These are phyloP conservation scores for Disparrhopalites patrizii DNA, from an alignment of 2,888 invertebrate genomes.

Conservation along the genomic window DNA sequence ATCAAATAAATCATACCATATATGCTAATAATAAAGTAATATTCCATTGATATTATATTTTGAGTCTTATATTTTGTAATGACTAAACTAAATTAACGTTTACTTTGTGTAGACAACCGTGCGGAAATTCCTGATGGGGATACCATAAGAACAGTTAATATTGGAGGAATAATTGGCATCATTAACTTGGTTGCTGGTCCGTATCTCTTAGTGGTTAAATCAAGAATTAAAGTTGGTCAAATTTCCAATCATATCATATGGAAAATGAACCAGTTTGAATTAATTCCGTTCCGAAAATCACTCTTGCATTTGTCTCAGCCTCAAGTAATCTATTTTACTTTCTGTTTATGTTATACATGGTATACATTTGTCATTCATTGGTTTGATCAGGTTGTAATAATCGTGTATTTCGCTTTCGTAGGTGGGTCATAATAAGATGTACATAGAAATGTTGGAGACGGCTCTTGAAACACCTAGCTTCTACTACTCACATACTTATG, in stretches of 20 bases:
- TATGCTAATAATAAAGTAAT: background rate
- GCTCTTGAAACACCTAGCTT: slow-evolving; percentile 79
- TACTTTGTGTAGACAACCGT: slow-evolving; percentile 56
- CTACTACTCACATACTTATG: slow-evolving; percentile 92
- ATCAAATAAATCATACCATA: too few species aligned
- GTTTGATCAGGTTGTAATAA: background rate
- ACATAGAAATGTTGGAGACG: slow-evolving; percentile 77
- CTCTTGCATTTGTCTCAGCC: slow-evolving; percentile 76
- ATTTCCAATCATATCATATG: slow-evolving; percentile 66
- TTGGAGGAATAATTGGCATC: slow-evolving; percentile 85
- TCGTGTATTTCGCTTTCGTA: background rate
- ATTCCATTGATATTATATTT: background rate
- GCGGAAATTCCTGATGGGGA: slow-evolving; percentile 63
- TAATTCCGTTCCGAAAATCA: slow-evolving; percentile 81
- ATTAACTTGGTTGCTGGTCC: slow-evolving; percentile 78
- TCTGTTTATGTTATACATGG: slow-evolving; percentile 4
- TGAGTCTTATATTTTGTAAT: background rate
- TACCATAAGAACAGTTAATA: slow-evolving; percentile 55
- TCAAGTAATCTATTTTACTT: slow-evolving; percentile 57
- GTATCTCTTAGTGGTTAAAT: slow-evolving; percentile 84
- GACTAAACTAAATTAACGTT: background rate
- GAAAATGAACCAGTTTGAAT: slow-evolving; percentile 71
- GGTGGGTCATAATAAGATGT: slow-evolving; percentile 62
- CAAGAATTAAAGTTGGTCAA: slow-evolving; percentile 74
- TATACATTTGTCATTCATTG: background rate